These are phyloP conservation scores for Eptesicus fuscus DNA, from an alignment of 2,113 vertebrate genomes.

Conservation along the genomic window DNA sequence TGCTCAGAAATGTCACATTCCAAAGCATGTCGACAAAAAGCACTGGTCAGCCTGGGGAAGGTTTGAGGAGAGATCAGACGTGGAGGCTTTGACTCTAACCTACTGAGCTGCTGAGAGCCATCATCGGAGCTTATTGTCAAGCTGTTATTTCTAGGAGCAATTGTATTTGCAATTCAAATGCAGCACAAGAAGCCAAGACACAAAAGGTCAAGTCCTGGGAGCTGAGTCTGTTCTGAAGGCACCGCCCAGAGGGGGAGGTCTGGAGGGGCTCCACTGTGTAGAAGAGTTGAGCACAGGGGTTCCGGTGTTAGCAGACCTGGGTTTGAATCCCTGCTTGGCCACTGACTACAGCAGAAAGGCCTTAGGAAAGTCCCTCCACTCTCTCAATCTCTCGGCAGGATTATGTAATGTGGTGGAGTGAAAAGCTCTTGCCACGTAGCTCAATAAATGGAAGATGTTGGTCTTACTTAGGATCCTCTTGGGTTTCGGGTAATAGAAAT, in stretches of 20 bases:
- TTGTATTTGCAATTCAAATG: slow-evolving; percentile 42
- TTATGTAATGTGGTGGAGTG: no score
- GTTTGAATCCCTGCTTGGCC: neutral
- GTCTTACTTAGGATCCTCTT: neutral
- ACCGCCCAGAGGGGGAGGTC: neutral
- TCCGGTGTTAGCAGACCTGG: neutral
- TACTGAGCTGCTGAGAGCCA: slow-evolving; percentile 48
- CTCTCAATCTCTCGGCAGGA: neutral
- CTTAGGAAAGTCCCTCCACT: neutral
- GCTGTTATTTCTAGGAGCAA: slow-evolving; percentile 44
- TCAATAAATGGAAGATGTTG: neutral
- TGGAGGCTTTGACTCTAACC: slow-evolving; percentile 29
- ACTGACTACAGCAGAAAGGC: neutral
- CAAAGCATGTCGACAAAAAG: neutral
- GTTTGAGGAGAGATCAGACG: neutral
- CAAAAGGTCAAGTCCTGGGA: slow-evolving; percentile 25
- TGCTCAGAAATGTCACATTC: neutral
- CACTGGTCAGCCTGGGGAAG: neutral
- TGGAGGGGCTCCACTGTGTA: neutral
- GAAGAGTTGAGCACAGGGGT: neutral
- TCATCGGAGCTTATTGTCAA: slow-evolving; percentile 38
- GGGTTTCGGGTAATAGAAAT: neutral
- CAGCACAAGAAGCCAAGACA: slow-evolving; percentile 19
- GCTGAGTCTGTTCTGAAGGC: slow-evolving; percentile 35
- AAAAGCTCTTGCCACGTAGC: neutral